Evolutionary conservation across 2,113 vertebrate species (phyloP), one percentile per base, ranked within the genome.

Genomic region (Casuarius casuarius): DNA sequence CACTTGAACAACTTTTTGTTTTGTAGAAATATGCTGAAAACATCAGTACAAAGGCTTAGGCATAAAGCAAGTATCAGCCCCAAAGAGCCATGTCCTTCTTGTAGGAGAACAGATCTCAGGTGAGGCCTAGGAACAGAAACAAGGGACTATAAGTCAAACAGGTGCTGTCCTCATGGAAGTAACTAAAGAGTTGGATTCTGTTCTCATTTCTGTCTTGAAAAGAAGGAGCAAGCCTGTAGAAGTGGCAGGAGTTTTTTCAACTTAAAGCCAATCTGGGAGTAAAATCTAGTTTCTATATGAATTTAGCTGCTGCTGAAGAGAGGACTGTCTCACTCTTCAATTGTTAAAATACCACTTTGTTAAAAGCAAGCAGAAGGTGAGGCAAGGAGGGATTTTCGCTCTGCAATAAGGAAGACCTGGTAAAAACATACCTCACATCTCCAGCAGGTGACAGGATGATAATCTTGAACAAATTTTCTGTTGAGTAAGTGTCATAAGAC

Each of bases 391-490:
- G 16, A 52, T 17, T 72, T 89, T 91, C 79, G 26, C 48, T 76
- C 35, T 33, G 56, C 25, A 58, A 0, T 26, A 42, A 89, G 21
- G 59, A 89, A 95, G 75, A 83, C 11, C 28, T 3, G 0, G 29
- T 82, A 87, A 76, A 58, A n/a, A 73, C 15, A 83, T 42, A 87
- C 9, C 7, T 33, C 7, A 31, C 9, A n/a, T 76, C 54, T 95
- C 82, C 59, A 89, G 72, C 54, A 95, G 67, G 59, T 80, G 87
- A 94, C 87, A 90, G 72, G 75, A 80, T 66, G 58, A 85, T 71
- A 74, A 82, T 70, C 33, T 29, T 83, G 28, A 91, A 48, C 42
- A 82, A 79, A 23, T 89, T 49, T 94, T 79, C 84, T 91, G 40
- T 68, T 75, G 72, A 67, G 1, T 62, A 77, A 96, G 70, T 91